phyloP scores from a whole-genome alignment of 2,888 invertebrate genomes.

The Schrankia costaestrigalis region DNA sequence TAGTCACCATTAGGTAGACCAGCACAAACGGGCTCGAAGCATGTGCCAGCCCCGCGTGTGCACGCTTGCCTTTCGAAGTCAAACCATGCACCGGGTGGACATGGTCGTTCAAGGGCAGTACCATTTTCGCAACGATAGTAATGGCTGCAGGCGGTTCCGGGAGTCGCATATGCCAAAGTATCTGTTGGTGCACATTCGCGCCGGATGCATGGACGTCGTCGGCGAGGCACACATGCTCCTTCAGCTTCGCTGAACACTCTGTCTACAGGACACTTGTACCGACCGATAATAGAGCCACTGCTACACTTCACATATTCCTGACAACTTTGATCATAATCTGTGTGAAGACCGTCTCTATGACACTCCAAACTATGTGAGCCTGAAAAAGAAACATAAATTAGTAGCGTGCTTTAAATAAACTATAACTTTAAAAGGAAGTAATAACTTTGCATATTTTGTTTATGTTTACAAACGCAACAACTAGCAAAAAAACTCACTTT shows the following conservation, averaged over 20 bases:
- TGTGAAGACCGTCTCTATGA: slow-evolving; percentile 63
- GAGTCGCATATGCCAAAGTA: slow-evolving; percentile 72
- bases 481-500: slow-evolving; percentile 57
- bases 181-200: slow-evolving; percentile 61
- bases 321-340: slow-evolving; percentile 69
- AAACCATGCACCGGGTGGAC: slow-evolving; percentile 79
- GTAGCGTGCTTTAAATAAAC: no score
- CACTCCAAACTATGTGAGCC: slow-evolving; percentile 52
- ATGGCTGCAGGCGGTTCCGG: slow-evolving; percentile 78
- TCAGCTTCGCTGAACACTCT: slow-evolving; percentile 67
- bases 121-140: slow-evolving; percentile 81
- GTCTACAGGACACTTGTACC: slow-evolving; percentile 61
- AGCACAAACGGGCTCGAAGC: slow-evolving; percentile 81
- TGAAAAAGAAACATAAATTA: slow-evolving; percentile 35
- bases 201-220: slow-evolving; percentile 59
- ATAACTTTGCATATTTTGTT: no score
- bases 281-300: slow-evolving; percentile 46
- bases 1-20: slow-evolving; percentile 80
- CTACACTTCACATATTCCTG: slow-evolving; percentile 69
- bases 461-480: no score
- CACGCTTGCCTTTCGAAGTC: slow-evolving; percentile 77
- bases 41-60: slow-evolving; percentile 76
- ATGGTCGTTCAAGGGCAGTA: slow-evolving; percentile 67
- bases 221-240: slow-evolving; percentile 62
- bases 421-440: no score